Evolutionary conservation across 2,888 invertebrate species (phyloP), one percentile per base, ranked within the genome.

Genomic region (Sipha maydis): DNA sequence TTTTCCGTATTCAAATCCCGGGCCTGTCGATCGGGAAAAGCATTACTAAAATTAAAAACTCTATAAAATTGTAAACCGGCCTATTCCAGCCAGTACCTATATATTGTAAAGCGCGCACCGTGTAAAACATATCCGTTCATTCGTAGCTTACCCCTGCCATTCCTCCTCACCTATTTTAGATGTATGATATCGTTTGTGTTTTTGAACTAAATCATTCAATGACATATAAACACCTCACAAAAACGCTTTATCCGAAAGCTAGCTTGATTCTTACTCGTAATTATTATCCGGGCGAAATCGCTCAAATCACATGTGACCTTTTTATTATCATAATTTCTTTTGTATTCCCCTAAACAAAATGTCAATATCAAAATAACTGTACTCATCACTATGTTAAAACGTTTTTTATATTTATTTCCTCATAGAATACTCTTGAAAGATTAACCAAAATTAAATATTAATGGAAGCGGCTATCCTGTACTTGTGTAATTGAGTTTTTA

Each of bases 41-140:
- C 78, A 78, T 85, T 71, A 85, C 34, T 34, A n/a, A 69, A 78
- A 85, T 78, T 85, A 78, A 84, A 85, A 85, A 77, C 25, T 56
- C n/a, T 34, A 21, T 38, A 75, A 38, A 83, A 71, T 56, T n/a
- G 17, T 31, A 9, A 41, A 48, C 48, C 48, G 3, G 48, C 48
- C 5, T 25, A 21, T 1, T 1, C 61, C 61, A 21, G 3, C 61
- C 5, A 25, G 5, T 56, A 56, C 56, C 56, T 67, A 21, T 25
- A 61, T 21, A 21, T 14, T n/a, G 14, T 4, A 38, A 56, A 34
- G 56, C 38, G 48, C 48, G 48, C 38, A 28, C 38, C 75, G 56
- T 38, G n/a, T 75, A 84, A 75, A 83, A 61, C 75, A 76, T 75
- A 61, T 75, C 56, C 75, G 83, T 56, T 54, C n/a, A 38, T 48